phyloP scores from a whole-genome alignment of 2,797 vertebrate species.

The Oreochromis mossambicus region DNA sequence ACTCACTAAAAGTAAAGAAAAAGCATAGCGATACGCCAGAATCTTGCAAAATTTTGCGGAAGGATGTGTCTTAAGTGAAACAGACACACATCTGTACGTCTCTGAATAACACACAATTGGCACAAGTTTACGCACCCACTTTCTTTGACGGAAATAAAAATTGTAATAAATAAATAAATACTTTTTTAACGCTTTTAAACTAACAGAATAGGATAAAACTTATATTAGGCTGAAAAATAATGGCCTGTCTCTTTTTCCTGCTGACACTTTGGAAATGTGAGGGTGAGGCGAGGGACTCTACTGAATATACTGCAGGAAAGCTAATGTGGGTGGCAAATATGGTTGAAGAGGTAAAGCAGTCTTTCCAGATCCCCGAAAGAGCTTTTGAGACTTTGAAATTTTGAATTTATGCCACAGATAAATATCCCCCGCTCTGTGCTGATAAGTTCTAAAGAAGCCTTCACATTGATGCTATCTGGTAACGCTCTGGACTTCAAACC shows the following conservation, averaged over 20 bases:
- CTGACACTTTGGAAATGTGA: neutral
- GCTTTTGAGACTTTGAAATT: neutral
- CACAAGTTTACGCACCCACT: neutral
- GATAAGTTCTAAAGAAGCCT: neutral
- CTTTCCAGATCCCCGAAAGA: slow-evolving; percentile 3
- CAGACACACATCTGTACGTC: neutral
- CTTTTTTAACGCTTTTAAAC: neutral
- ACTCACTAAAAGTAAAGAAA: neutral
- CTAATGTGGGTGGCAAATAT: neutral
- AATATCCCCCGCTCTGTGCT: neutral
- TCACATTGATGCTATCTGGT: neutral
- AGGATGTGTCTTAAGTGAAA: neutral
- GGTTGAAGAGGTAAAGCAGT: neutral
- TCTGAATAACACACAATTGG: neutral
- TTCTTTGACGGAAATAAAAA: neutral
- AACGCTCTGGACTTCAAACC: neutral
- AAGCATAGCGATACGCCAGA: neutral
- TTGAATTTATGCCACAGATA: neutral
- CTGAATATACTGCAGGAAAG: neutral
- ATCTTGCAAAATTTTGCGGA: neutral
- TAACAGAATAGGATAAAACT: neutral
- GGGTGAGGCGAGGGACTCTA: neutral
- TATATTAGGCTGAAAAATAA: neutral
- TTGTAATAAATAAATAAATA: neutral
- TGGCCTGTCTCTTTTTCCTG: neutral